Base-by-base conservation (phyloP, 92 coral and sea anemone genomes). In the Epizoanthus illoricatus region DNA sequence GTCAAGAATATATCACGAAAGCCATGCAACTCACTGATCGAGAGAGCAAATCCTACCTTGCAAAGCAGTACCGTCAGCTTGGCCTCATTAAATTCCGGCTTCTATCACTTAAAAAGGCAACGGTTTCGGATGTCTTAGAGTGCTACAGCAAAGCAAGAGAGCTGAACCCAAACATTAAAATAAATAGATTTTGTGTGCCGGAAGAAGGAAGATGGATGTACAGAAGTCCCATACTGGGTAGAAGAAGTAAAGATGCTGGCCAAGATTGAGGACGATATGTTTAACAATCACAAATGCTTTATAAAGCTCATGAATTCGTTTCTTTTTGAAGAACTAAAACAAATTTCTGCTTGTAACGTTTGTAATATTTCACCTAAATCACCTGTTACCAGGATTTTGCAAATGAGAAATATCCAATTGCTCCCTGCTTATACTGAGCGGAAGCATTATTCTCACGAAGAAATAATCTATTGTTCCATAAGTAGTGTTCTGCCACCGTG, bases 41-140 rank as follows among this genome's bases (percentile, higher is more conserved):
- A 43, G 86, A 84, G 49, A 86, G 75, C 54, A 81, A 75, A 73
- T 81, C 62, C 43, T 76, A 78, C 24, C 65, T 86, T 20, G 95
- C 92, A 33, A 74, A 69, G 20, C 87, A 86, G 8, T 65, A 92
- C 47, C 85, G 88, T 8, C 90, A 86, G 76, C 92, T 92, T 76
- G 92, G 92, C 42, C 86, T 84, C 76, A 84, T 89, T 11, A 78
- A 80, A 4, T 80, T 66, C 9, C 65, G 81, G 28, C 85, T 92
- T 17, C 54, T 57, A 8, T 54, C 47, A 23, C 80, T 85, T 16
- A 43, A 73, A 49, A 89, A 89, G 59, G 91, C 90, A 45, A 80
- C 89, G 4, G 84, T 41, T 74, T 80, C 85, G 2, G 80, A 79
- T 36, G 69, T 84, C 71, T 39, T 61, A 47, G 83, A 83, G 33